Evolutionary conservation across 2,113 vertebrate genomes (phyloP).

Genomic region (Periophthalmus modestus): DNA sequence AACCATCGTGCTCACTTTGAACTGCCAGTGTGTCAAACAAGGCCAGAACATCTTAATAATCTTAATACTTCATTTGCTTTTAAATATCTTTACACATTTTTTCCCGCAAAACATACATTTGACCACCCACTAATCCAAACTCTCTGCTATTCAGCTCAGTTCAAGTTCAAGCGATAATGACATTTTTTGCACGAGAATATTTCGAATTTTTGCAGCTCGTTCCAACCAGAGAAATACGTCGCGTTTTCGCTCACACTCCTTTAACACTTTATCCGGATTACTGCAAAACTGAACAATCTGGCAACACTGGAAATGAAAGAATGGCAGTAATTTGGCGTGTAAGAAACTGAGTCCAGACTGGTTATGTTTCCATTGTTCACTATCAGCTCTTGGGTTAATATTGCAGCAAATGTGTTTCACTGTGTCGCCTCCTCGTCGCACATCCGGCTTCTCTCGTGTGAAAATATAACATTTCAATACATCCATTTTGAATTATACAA

Average conservation of each 20-base stretch:
- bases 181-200: neutral
- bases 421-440: constrained; percentile 45
- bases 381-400: constrained; percentile 61
- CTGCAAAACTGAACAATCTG: constrained; percentile 49
- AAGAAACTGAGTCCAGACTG: constrained; percentile 32
- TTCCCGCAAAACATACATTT: no score
- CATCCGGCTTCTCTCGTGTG: constrained; percentile 54
- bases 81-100: no score
- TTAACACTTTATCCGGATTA: constrained; percentile 51
- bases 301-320: constrained; percentile 48
- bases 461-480: constrained; percentile 51
- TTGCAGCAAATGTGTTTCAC: constrained; percentile 58
- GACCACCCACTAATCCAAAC: no score
- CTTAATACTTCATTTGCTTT: no score
- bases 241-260: constrained; percentile 6
- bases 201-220: neutral
- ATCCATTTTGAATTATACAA: constrained; percentile 67
- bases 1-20: no score
- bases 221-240: neutral
- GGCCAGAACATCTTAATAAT: no score
- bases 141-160: neutral
- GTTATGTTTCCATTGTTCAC: constrained; percentile 57
- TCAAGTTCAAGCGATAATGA: neutral
- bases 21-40: no score
- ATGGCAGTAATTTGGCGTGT: constrained; percentile 51